Base-by-base conservation (phyloP, 2,888 invertebrate species). In the Apotomis turbidana region DNA sequence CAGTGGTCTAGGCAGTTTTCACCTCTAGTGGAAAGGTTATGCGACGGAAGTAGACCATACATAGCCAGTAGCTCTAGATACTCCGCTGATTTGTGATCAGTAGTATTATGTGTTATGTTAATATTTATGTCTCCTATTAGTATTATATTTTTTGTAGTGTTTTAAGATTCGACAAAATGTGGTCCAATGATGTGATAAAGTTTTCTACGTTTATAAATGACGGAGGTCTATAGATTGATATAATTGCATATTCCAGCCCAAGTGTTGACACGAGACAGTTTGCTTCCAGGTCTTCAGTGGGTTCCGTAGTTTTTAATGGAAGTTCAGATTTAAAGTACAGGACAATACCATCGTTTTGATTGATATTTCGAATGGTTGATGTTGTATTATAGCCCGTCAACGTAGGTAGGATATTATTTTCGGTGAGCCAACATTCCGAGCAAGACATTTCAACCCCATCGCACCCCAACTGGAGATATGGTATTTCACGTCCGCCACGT, bases 221-320 rank as follows among this genome's bases (percentile, higher is more conserved):
- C 5, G 41, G 41, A 4, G 41, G 54, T 54, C 54, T 13, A 15
- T 54, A 54, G 3, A 54, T 15, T 15, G 54, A 54, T 12, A 54
- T 13, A 5, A 54, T 13, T 13, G 15, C 54, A 15, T 54, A 54
- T 13, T 54, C 54, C 6, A 15, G 3, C 15, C 54, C 54, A 1
- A 54, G 15, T 13, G 54, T 54, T 15, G 54, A 15, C 5, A 54
- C 54, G 54, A 54, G 54, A 54, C 54, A 54, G 54, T 54, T 54
- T 6, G 54, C 54, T 15, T 54, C 54, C 5, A 15, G 15, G 4
- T 5, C 4, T 15, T 5, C 13, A 6, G 4, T 8, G 15, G 54
- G 54, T 54, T 54, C 54, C 5, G 6, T 54, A 13, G 54, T 15
- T 54, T 54, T 5, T 6, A 27, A 55, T 5, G 27, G 9, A 0